A percentile compares a stretch with the other conserved stretches of the same genome.
Conservation (phyloP, 2,113 vertebrate species). For the Indicator maculatus region DNA sequence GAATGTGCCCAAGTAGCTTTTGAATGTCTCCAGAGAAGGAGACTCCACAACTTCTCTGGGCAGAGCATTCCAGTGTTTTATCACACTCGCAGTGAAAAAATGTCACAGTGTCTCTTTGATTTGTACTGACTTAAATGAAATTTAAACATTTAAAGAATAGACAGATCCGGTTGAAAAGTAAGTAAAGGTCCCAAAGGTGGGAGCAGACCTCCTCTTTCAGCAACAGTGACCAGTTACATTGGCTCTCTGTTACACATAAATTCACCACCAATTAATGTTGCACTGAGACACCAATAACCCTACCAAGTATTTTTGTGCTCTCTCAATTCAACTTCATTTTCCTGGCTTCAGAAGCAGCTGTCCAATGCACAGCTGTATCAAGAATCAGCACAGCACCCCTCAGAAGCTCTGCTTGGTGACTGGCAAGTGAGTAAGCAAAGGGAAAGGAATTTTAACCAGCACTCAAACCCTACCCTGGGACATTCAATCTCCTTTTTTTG, state of each 20-base stretch:
- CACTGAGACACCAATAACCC: neutral
- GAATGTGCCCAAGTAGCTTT: too few relatives aligned
- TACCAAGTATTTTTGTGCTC: neutral
- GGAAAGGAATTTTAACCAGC: neutral
- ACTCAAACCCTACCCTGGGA: neutral
- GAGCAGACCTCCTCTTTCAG: neutral
- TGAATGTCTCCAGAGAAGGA: too few relatives aligned
- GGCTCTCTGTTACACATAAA: neutral
- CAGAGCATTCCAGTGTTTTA: too few relatives aligned
- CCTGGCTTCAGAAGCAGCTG: neutral
- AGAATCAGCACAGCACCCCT: accelerated
- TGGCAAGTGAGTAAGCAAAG: neutral
- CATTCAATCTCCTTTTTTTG: accelerated
- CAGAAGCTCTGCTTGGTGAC: neutral
- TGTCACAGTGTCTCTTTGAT: neutral
- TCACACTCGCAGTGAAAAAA: too few relatives aligned
- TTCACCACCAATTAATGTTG: neutral
- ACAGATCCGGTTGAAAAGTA: neutral
- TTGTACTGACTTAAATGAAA: neutral
- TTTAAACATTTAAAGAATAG: neutral
- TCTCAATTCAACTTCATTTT: neutral
- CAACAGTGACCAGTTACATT: neutral
- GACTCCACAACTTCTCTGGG: too few relatives aligned
- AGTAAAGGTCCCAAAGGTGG: neutral
- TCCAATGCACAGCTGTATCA: accelerated